Evolutionary conservation across 2,797 vertebrate species (phyloP).

Genomic region (Bufotes viridis): DNA sequence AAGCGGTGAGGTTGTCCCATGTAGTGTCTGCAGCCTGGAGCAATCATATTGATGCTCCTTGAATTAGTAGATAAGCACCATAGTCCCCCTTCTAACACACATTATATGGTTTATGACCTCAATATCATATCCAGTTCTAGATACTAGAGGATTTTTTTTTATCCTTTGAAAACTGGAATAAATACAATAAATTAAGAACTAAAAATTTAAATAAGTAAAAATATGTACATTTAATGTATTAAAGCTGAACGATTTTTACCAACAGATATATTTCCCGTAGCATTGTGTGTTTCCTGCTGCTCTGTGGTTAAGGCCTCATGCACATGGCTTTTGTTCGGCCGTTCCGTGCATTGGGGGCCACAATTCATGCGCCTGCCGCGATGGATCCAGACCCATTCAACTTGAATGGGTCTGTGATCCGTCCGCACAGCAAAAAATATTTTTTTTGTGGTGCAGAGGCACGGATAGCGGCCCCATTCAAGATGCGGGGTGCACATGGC

Average conservation of each 20-base stretch:
- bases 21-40: not conserved
- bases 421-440: too few relatives aligned
- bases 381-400: too few relatives aligned
- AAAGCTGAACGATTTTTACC: not conserved
- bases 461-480: too few relatives aligned
- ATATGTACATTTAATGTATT: too few relatives aligned
- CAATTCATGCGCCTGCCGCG: too few relatives aligned
- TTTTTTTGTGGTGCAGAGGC: too few relatives aligned
- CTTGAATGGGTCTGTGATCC: too few relatives aligned
- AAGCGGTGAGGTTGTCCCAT: not conserved
- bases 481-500: too few relatives aligned
- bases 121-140: not conserved
- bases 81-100: not conserved
- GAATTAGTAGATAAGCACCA: not conserved
- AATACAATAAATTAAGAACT: not conserved
- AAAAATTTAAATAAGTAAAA: not conserved
- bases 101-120: not conserved
- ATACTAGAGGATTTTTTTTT: not conserved
- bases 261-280: not conserved
- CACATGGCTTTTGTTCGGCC: too few relatives aligned
- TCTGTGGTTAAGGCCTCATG: too few relatives aligned
- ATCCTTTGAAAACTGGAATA: not conserved
- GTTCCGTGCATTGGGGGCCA: too few relatives aligned
- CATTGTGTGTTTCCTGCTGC: too few relatives aligned
- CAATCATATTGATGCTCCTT: not conserved